These are phyloP conservation scores for Ceratothoa steindachneri DNA, from an alignment of 2,888 invertebrate species.

Conservation along the genomic window DNA sequence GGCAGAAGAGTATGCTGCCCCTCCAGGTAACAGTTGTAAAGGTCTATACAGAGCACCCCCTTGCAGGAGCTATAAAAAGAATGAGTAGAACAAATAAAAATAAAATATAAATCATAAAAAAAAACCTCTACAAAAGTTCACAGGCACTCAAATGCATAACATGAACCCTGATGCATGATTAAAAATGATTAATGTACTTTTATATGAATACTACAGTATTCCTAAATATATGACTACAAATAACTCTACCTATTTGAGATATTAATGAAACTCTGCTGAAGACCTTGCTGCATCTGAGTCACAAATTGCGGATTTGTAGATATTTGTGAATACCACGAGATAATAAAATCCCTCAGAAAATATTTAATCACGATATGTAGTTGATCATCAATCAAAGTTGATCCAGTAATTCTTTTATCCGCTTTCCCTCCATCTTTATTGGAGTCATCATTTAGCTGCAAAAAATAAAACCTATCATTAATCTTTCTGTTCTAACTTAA, in stretches of 20 bases:
- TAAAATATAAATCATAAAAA: too few species aligned
- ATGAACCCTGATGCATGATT: too few species aligned
- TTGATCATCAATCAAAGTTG: slow-evolving; percentile 78
- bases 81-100: too few species aligned
- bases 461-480: background rate
- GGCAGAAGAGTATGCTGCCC: too few species aligned
- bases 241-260: slow-evolving; percentile 21
- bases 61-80: too few species aligned
- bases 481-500: background rate
- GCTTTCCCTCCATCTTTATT: background rate
- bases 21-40: too few species aligned
- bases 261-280: slow-evolving; percentile 20
- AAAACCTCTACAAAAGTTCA: too few species aligned
- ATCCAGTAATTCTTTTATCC: slow-evolving; percentile 69
- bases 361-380: slow-evolving; percentile 69
- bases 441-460: background rate
- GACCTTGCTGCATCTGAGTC: slow-evolving; percentile 56
- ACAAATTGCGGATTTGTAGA: slow-evolving; percentile 52
- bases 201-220: too few species aligned
- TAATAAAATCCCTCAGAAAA: slow-evolving; percentile 16
- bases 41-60: too few species aligned
- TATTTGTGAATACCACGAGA: slow-evolving; percentile 18
- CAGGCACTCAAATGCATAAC: too few species aligned
- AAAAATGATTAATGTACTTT: too few species aligned
- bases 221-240: too few species aligned